These are phyloP conservation scores for Pontoporia blainvillei DNA, from an alignment of 2,113 vertebrate species.

Conservation along the genomic window DNA sequence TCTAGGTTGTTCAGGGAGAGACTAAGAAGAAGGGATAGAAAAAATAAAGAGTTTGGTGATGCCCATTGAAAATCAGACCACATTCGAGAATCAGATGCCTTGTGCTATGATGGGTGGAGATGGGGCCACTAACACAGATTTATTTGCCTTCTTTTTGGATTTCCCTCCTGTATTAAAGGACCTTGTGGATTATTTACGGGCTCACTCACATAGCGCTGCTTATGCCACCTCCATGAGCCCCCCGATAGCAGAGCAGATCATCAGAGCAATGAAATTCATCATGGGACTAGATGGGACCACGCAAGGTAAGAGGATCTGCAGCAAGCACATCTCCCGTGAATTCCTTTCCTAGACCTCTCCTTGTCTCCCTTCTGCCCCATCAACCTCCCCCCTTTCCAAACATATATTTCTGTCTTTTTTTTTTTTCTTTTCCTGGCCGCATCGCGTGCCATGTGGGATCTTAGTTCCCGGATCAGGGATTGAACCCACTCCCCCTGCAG, in stretches of 20 bases:
- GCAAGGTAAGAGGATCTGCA: conserved; percentile 83
- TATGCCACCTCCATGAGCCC: conserved; percentile 91
- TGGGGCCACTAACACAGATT: neutral
- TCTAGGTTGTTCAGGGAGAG: neutral
- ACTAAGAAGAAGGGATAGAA: neutral
- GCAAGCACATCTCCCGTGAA: neutral
- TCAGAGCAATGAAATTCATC: conserved; percentile 89
- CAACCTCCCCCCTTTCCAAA: neutral
- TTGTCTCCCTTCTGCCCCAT: neutral
- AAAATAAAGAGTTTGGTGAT: neutral
- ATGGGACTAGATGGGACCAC: conserved; percentile 89
- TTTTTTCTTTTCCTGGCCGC: too few species aligned
- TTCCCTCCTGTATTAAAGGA: conserved; percentile 79
- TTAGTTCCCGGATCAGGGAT: too few species aligned
- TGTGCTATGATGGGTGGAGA: neutral
- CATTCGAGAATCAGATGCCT: neutral
- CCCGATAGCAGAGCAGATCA: conserved; percentile 87
- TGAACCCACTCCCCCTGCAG: too few species aligned
- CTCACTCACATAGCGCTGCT: conserved; percentile 89
- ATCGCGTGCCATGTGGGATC: too few species aligned
- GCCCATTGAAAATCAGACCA: neutral
- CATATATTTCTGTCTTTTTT: neutral
- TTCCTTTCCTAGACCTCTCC: neutral
- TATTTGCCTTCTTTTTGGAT: conserved; percentile 67
- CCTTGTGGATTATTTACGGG: conserved; percentile 90